Evolutionary conservation across 2,888 invertebrate genomes (phyloP).

Genomic region (Drosophila leonis): DNA sequence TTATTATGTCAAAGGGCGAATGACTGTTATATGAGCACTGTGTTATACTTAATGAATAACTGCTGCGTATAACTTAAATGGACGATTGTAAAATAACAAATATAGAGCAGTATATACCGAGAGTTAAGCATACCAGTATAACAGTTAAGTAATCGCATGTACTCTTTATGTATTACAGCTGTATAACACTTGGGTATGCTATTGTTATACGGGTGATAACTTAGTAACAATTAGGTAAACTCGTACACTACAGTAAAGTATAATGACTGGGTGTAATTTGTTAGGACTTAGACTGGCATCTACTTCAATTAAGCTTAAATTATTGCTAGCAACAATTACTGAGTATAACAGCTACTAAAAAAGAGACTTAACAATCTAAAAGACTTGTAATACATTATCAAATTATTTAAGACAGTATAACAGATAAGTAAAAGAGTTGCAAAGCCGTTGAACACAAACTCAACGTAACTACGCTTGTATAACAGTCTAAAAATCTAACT

Average conservation of each 20-base stretch:
- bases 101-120: too few relatives aligned
- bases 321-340: background rate
- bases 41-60: background rate
- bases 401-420: background rate
- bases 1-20: background rate
- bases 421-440: background rate
- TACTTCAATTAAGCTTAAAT: background rate
- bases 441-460: background rate
- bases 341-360: background rate
- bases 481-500: background rate
- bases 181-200: background rate
- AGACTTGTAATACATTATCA: background rate
- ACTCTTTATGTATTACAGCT: background rate
- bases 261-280: background rate
- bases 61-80: slow-evolving; percentile 2
- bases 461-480: background rate
- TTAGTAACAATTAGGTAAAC: background rate
- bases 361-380: background rate
- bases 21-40: background rate
- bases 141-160: background rate
- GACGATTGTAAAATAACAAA: background rate
- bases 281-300: too few relatives aligned
- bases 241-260: background rate
- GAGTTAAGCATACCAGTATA: background rate
- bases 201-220: background rate